Evolutionary conservation across 2,797 vertebrate genomes (phyloP), one percentile per base, ranked within the genome.

Genomic region (Vespertilio murinus): DNA sequence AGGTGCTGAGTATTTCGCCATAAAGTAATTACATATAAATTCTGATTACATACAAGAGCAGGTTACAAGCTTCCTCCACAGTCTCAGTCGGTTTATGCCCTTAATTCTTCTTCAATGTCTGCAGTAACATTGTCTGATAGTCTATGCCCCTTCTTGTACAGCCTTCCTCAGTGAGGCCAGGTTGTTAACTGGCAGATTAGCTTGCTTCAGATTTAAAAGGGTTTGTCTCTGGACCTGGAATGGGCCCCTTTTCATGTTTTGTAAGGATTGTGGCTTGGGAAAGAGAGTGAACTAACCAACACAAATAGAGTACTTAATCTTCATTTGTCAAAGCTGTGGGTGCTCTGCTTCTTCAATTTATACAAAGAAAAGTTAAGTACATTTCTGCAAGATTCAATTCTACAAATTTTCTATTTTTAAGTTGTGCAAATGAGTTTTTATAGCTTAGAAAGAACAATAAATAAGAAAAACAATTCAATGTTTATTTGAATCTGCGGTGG

Each of bases 261-360:
- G 22, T 23, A 96, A 96, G 33, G 30, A 42, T 33, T 71, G 38
- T 38, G 25, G 74, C 61, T 91, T 95, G 64, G 93, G 80, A 91
- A 94, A 52, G 45, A 52, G 52, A 92, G 12, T 91, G 71, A 95
- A 90, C 8, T 79, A 93, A 77, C 4, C 67, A 65, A 79, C 23
- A 94, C 52, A 88, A 95, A 96, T 14, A 91, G 64, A 86, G 59
- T 23, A 89, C 93, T 97, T 96, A 23, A 79, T 96, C 70, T 96
- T 97, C 11, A 65, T 94, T 96, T 98, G 96, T 96, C 90, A 81
- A 93, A 96, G 71, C 61, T 33, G 28, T 91, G 75, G 79, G 52
- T 80, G 64, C 10, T 79, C 52, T 94, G 40, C 49, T 95, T 86
- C 35, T 97, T 94, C 52, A 6, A 61, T 95, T 97, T 70, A 95